Evolutionary conservation across 2,113 vertebrate species (phyloP).

Genomic region (Oxyura jamaicensis): DNA sequence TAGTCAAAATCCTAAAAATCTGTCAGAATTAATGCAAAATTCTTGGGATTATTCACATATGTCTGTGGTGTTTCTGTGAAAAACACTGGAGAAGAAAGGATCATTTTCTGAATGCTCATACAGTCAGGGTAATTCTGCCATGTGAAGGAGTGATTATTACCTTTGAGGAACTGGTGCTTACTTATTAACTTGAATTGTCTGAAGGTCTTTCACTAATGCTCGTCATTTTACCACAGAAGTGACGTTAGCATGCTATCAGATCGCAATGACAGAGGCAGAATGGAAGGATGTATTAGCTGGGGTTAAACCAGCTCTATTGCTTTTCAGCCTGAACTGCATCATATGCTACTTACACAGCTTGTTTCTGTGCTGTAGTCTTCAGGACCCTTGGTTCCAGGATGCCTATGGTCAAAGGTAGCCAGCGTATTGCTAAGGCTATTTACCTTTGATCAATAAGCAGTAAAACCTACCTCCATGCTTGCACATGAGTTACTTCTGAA

Average conservation of each 20-base stretch:
- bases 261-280: neutral
- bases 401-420: neutral
- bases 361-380: neutral
- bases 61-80: neutral
- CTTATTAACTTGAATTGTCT: neutral
- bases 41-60: neutral
- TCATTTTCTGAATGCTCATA: neutral
- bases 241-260: neutral
- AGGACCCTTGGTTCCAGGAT: neutral
- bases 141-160: neutral
- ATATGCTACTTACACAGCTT: neutral
- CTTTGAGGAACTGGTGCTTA: neutral
- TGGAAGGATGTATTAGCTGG: neutral
- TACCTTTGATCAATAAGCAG: neutral
- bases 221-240: accelerated
- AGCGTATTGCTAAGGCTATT: neutral
- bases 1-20: neutral
- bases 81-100: neutral
- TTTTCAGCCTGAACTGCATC: neutral
- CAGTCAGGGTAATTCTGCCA: neutral
- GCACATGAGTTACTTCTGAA: neutral
- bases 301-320: neutral
- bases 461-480: neutral
- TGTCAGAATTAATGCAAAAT: neutral
- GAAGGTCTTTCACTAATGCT: neutral